phyloP scores from a whole-genome alignment of 2,888 invertebrate species.

The Syritta pipiens region DNA sequence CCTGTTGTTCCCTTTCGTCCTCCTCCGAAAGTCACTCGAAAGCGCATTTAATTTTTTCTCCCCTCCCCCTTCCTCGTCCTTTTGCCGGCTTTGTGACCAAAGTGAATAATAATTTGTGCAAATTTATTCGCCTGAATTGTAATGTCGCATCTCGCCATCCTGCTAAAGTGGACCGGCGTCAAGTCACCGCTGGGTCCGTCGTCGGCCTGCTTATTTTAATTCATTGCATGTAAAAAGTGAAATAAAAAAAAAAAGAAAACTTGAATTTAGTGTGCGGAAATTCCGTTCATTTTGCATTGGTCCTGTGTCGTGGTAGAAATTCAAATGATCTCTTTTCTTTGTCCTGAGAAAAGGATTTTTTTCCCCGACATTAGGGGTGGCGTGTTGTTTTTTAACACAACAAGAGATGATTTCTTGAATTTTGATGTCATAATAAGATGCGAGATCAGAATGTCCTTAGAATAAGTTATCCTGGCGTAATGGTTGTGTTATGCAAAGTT shows the following conservation, averaged over 20 bases:
- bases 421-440: slow-evolving; percentile 29
- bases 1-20: background rate
- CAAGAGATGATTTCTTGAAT: slow-evolving; percentile 30
- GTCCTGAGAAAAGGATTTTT: slow-evolving; percentile 27
- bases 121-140: slow-evolving; percentile 35
- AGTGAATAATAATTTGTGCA: slow-evolving; percentile 46
- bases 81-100: slow-evolving; percentile 14
- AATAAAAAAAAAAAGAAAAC: too few relatives aligned
- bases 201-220: slow-evolving; percentile 47
- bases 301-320: slow-evolving; percentile 14
- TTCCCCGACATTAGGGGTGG: background rate
- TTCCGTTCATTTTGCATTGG: slow-evolving; percentile 15
- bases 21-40: background rate
- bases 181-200: slow-evolving; percentile 3
- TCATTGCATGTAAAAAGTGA: slow-evolving; percentile 50
- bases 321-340: slow-evolving; percentile 44
- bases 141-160: background rate
- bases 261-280: slow-evolving; percentile 47
- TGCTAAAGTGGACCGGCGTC: slow-evolving; percentile 17
- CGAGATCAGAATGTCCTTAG: slow-evolving; percentile 19
- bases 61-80: background rate
- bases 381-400: slow-evolving; percentile 12
- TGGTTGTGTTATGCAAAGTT: slow-evolving; percentile 22
- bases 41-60: too few relatives aligned
- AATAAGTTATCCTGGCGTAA: background rate